These are phyloP conservation scores for Oxyruncus cristatus DNA, from an alignment of 2,113 vertebrate genomes.

Conservation along the genomic window DNA sequence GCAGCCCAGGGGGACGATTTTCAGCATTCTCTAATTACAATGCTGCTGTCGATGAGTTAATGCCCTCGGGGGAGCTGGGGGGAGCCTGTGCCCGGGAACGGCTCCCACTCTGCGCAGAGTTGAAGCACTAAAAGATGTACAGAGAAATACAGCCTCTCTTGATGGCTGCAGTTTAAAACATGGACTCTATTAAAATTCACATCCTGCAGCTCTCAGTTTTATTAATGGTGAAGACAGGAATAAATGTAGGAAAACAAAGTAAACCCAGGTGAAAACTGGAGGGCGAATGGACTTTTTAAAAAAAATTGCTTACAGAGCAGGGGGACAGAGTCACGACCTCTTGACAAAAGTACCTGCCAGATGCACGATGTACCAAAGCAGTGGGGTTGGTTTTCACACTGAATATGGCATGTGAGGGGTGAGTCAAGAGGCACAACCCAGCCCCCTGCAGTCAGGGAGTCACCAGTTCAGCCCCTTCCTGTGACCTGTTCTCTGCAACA, in stretches of 20 bases:
- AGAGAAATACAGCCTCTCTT: not conserved
- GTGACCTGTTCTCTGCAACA: not conserved
- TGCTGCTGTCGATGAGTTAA: not conserved
- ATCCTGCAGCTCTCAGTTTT: not conserved
- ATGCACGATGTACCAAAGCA: not conserved
- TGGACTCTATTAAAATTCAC: not conserved
- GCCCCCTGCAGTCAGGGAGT: not conserved
- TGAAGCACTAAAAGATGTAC: not conserved
- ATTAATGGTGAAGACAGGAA: not conserved
- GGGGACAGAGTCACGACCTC: not conserved
- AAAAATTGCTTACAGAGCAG: not conserved
- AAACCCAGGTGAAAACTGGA: not conserved
- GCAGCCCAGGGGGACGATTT: not conserved
- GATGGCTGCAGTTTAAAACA: not conserved
- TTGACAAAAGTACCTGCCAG: not conserved
- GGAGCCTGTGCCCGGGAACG: not conserved
- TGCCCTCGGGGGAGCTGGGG: not conserved
- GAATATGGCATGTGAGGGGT: not conserved
- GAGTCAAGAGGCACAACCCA: not conserved
- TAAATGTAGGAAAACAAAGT: not conserved
- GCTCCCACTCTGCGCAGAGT: not conserved
- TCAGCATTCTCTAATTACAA: not conserved
- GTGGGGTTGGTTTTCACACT: not conserved
- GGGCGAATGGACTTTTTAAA: not conserved
- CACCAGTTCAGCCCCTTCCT: not conserved